A percentile compares a stretch with the other conserved stretches of the same genome.
Evolutionary conservation across 2,888 invertebrate genomes (phyloP).

Genomic region (Octodonta nipae): DNA sequence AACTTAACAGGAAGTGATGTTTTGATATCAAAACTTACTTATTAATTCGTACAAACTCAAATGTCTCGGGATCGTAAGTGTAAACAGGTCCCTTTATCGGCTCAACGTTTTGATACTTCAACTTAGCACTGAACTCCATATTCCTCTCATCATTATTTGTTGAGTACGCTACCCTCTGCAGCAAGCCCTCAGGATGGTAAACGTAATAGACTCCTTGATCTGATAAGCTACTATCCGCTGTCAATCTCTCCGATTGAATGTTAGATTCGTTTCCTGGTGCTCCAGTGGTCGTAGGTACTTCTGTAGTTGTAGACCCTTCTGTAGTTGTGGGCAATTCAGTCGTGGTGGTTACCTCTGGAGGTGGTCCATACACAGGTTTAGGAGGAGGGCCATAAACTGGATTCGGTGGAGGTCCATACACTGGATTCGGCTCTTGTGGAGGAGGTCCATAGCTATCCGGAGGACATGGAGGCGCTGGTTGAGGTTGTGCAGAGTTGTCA

Average conservation of each 20-base stretch:
- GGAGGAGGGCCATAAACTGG: conserved; percentile 24
- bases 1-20: too few relatives aligned
- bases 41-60: conserved; percentile 6
- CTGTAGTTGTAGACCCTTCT: conserved; percentile 18
- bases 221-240: conserved; percentile 5
- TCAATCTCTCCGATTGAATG: conserved; percentile 5
- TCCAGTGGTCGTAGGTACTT: conserved; percentile 13
- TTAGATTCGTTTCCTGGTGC: conserved; percentile 6
- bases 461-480: conserved; percentile 5
- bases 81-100: conserved; percentile 51
- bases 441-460: conserved; percentile 28
- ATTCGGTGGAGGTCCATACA: conserved; percentile 14
- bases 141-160: conserved; percentile 40
- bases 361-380: conserved; percentile 13
- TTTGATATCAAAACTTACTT: too few relatives aligned
- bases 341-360: conserved; percentile 14
- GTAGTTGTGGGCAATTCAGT: conserved; percentile 21
- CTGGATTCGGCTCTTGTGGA: conserved; percentile 19
- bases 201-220: conserved; percentile 42
- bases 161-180: conserved; percentile 48
- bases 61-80: conserved; percentile 30
- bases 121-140: conserved; percentile 51
- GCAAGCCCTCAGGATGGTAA: conserved; percentile 46
- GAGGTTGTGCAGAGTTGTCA: conserved; percentile 3
- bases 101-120: conserved; percentile 49